Evolutionary conservation across 2,888 invertebrate genomes (phyloP), one percentile per base, ranked within the genome.

Genomic region (Zygogramma bicolorata): DNA sequence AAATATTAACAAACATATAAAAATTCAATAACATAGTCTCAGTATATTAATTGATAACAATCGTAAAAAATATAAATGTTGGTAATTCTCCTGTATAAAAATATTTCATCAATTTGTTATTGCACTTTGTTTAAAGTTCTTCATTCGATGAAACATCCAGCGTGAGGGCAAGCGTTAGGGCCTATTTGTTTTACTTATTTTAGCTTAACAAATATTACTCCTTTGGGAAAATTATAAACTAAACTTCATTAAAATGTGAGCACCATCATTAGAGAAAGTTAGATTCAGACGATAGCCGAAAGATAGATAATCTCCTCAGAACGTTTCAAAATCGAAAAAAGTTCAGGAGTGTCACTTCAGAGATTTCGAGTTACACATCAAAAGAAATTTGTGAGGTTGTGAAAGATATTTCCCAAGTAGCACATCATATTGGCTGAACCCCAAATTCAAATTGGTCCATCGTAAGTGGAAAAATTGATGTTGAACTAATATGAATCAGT

Each of bases 91-190:
- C 13, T 65, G 20, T 60, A 61, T 60, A 53, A 70, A 70, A 60
- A 65, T 60, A 70, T 18, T 59, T 40, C 22, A 31, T 62, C 40
- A 68, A 22, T 65, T 65, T 38, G 70, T 70, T 70, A 70, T 70
- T 70, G 70, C 70, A 70, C 70, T 60, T 46, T 8, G 6, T 46
- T 59, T 49, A 18, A 60, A 46, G 40, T 31, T 49, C 59, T 65
- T 46, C 18, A 15, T 70, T 69, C 34, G 42, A 65, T 46, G 38
- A 63, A 65, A 34, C 3, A 20, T 34, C 40, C 34, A 61, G 20
- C 60, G 59, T 53, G 38, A 53, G 70, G 70, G 70, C 70, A 70
- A 70, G 70, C 65, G 70, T 70, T 70, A 65, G 49, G 70, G 59
- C 70, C 53, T 65, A 59, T 15, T 25, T 49, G 61, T 68, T 68